A percentile compares a stretch with the other conserved stretches of the same genome.
phyloP scores from a whole-genome alignment of 2,797 vertebrate genomes.

The Pristis pectinata region DNA sequence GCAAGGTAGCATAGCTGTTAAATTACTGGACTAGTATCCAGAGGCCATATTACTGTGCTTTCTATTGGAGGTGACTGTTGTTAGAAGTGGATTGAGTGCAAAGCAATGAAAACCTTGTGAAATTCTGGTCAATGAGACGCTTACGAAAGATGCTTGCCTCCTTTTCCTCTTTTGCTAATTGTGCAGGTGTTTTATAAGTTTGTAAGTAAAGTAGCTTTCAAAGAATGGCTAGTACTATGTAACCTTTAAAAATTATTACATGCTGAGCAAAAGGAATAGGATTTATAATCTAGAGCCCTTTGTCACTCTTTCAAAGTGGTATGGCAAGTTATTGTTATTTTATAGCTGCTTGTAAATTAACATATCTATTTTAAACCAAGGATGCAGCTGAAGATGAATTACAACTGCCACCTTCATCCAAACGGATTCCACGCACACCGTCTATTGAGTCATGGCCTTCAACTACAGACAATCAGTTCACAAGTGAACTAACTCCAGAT shows the following conservation, averaged over 20 bases:
- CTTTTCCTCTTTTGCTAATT: neutral
- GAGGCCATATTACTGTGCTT: neutral
- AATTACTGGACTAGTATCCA: too few species aligned
- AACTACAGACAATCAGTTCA: neutral
- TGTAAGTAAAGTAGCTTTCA: neutral
- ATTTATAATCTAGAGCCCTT: neutral
- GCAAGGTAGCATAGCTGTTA: too few species aligned
- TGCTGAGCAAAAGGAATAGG: neutral
- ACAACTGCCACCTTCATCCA: constrained; percentile 50
- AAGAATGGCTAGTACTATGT: neutral
- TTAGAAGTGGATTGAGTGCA: neutral
- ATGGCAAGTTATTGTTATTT: too few species aligned
- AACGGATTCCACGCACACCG: constrained; percentile 48
- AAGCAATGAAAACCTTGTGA: neutral
- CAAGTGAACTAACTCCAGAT: neutral
- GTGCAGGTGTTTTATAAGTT: neutral
- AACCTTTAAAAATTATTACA: neutral
- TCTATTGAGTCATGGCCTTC: constrained; percentile 50
- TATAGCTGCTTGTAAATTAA: neutral
- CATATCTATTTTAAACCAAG: neutral
- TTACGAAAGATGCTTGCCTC: neutral
- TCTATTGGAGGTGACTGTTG: neutral
- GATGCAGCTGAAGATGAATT: constrained; percentile 56
- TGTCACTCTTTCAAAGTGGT: too few species aligned
- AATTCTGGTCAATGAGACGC: neutral